Evolutionary conservation across 2,797 vertebrate species (phyloP).

Genomic region (Dermochelys coriacea): DNA sequence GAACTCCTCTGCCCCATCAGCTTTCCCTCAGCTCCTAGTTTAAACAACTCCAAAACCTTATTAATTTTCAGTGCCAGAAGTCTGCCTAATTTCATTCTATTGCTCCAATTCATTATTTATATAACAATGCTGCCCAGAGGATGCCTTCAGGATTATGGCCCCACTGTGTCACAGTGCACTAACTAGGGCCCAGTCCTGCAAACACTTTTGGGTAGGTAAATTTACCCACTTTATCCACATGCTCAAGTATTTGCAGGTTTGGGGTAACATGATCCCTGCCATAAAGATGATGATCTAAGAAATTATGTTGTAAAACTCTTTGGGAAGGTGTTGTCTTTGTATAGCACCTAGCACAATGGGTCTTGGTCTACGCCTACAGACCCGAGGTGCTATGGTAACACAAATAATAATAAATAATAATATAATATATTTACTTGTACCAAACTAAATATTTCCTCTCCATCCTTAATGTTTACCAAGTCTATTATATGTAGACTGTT

Average conservation of each 20-base stretch:
- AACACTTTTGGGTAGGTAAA: background rate
- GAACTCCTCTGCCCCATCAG: background rate
- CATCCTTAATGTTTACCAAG: background rate
- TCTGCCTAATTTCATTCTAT: background rate
- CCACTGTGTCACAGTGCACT: background rate
- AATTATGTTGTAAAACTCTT: too few relatives aligned
- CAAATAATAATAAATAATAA: too few relatives aligned
- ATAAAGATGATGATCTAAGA: background rate
- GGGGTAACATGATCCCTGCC: background rate
- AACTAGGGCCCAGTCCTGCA: background rate
- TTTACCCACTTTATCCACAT: background rate
- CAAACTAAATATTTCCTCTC: background rate
- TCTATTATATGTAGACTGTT: background rate
- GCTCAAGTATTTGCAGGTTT: background rate
- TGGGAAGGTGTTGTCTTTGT: too few relatives aligned
- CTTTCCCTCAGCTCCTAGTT: background rate
- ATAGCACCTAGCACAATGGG: too few relatives aligned
- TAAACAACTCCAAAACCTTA: background rate
- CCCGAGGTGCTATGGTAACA: too few relatives aligned
- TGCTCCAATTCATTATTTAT: background rate
- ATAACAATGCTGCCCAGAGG: background rate
- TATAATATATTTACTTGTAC: background rate
- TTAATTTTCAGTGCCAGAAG: background rate
- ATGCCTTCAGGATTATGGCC: background rate
- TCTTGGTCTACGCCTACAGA: too few relatives aligned